Evolutionary conservation across 2,113 vertebrate species (phyloP).

Genomic region (Engystomops pustulosus): DNA sequence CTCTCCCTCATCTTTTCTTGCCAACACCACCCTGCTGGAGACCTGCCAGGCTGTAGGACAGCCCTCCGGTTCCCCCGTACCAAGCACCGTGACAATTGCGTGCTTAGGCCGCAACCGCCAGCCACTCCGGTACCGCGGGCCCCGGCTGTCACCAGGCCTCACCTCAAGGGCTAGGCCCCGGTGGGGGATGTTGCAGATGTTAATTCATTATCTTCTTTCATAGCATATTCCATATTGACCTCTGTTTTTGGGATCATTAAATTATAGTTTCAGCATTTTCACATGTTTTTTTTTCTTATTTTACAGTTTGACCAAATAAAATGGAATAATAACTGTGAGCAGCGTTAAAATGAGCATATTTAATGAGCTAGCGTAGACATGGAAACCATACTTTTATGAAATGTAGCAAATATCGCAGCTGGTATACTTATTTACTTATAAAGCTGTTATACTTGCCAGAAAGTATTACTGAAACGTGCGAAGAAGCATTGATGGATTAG

Average conservation of each 20-base stretch:
- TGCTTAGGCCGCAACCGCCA: too few species aligned
- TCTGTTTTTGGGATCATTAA: not conserved
- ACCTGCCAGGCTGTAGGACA: too few species aligned
- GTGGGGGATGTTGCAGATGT: too few species aligned
- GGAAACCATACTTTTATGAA: conserved; percentile 27
- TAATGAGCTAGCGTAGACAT: conserved; percentile 59
- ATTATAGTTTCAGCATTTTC: not conserved
- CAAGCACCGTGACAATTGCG: too few species aligned
- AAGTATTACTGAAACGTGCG: conserved; percentile 16
- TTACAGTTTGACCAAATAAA: not conserved
- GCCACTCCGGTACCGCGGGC: too few species aligned
- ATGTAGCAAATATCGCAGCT: conserved; percentile 25
- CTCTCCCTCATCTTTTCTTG: too few species aligned
- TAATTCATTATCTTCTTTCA: not conserved
- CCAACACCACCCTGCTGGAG: too few species aligned
- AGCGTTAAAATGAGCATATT: conserved; percentile 65
- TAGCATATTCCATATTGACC: not conserved
- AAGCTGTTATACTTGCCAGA: not conserved
- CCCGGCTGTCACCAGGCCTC: too few species aligned
- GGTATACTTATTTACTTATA: conserved; percentile 18
- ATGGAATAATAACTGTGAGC: not conserved
- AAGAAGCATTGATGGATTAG: conserved; percentile 12
- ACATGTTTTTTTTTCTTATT: not conserved
- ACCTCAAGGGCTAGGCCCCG: too few species aligned
- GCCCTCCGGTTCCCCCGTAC: too few species aligned